Conservation (phyloP, 2,113 vertebrate species). For the Phalacrocorax brasilianus region DNA sequence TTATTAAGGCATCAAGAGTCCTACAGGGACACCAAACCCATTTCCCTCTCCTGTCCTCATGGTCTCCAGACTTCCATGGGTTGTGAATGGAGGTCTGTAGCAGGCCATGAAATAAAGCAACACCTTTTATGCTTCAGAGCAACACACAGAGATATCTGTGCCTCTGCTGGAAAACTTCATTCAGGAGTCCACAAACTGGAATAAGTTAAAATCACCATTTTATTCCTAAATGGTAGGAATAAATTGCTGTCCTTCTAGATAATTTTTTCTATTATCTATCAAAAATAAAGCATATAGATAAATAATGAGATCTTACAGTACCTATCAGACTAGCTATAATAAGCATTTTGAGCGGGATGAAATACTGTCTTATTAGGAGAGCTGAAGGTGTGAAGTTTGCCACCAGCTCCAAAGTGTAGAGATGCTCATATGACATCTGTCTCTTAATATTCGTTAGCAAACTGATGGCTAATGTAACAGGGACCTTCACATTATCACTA, state of each 20-base stretch:
- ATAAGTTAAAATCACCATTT: neutral
- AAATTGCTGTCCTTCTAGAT: conserved; percentile 2
- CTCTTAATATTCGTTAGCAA: conserved; percentile 43
- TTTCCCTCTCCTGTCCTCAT: neutral
- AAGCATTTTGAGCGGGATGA: conserved; percentile 16
- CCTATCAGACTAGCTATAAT: conserved; percentile 28
- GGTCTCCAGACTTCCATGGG: neutral
- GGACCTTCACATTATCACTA: neutral
- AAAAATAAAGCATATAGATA: conserved; percentile 32
- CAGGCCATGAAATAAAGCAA: neutral
- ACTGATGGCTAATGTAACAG: neutral
- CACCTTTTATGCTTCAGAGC: neutral
- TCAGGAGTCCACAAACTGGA: neutral
- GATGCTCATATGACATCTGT: conserved; percentile 32
- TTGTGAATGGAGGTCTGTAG: neutral
- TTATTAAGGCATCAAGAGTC: neutral
- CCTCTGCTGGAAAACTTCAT: neutral
- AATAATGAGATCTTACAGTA: conserved; percentile 22
- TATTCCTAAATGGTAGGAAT: neutral
- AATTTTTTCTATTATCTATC: conserved; percentile 19
- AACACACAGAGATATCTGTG: neutral
- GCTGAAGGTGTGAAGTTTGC: conserved; percentile 50
- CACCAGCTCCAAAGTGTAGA: conserved; percentile 33
- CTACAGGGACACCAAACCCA: neutral
- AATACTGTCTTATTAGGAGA: conserved; percentile 49